Conservation (phyloP, 2,797 vertebrate species). For the Falco naumanni region DNA sequence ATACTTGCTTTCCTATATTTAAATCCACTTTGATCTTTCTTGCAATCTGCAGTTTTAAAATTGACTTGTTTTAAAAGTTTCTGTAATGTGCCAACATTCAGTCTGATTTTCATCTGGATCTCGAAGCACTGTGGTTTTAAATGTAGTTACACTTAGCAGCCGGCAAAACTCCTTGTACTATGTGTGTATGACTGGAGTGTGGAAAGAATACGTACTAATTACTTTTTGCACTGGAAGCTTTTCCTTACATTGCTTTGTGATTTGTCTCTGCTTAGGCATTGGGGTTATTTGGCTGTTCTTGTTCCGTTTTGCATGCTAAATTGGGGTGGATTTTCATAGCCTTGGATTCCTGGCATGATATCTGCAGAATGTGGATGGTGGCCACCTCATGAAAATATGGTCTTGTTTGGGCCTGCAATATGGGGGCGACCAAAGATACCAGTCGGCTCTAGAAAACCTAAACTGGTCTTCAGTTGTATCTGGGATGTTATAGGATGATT, state of each 20-base stretch:
- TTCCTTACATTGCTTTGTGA: neutral
- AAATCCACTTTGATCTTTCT: neutral
- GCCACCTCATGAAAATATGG: neutral
- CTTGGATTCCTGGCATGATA: neutral
- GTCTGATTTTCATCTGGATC: neutral
- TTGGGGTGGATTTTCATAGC: neutral
- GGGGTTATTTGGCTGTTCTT: neutral
- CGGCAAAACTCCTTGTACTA: neutral
- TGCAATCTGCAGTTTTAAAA: neutral
- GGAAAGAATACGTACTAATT: neutral
- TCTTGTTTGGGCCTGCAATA: neutral
- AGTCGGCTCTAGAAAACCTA: neutral
- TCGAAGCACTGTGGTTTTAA: neutral
- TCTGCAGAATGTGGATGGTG: neutral
- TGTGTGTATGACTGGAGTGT: neutral
- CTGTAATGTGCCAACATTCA: neutral
- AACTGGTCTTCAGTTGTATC: rapidly evolving
- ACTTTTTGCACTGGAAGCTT: neutral
- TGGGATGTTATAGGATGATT: neutral
- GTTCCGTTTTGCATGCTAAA: neutral
- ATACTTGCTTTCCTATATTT: neutral
- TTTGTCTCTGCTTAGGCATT: neutral
- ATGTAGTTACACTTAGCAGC: neutral
- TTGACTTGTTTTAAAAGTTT: neutral
- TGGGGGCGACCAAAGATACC: neutral